A percentile compares a stretch with the other conserved stretches of the same genome.
These are phyloP conservation scores for Acanthiza pusilla DNA, from an alignment of 2,797 vertebrate species.

Conservation along the genomic window DNA sequence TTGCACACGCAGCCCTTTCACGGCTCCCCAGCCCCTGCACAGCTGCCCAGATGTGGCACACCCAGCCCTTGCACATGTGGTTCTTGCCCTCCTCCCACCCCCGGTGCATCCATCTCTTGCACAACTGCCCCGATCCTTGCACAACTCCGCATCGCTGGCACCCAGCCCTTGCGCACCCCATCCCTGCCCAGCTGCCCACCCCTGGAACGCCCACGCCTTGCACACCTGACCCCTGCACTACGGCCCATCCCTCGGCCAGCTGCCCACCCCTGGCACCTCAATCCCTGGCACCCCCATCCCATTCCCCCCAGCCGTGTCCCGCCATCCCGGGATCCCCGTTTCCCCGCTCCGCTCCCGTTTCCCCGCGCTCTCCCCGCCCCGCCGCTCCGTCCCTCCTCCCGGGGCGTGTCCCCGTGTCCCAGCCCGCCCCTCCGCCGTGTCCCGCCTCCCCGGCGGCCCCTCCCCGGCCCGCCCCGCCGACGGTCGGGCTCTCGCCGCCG, in stretches of 20 bases:
- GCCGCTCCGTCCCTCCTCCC: too few species aligned
- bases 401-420: too few species aligned
- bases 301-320: neutral
- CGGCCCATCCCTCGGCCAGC: neutral
- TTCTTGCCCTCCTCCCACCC: too few species aligned
- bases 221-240: neutral
- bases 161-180: neutral
- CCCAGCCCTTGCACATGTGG: neutral
- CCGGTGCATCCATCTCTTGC: too few species aligned
- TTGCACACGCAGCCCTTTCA: too few species aligned
- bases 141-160: neutral
- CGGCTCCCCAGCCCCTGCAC: neutral
- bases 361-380: neutral
- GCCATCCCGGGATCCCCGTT: neutral
- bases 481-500: neutral
- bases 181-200: neutral
- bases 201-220: too few species aligned
- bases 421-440: neutral
- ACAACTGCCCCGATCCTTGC: neutral
- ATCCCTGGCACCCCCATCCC: neutral
- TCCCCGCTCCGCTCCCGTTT: neutral
- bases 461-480: neutral
- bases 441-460: neutral
- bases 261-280: neutral
- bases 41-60: neutral